These are phyloP conservation scores for Lagodon rhomboides DNA, from an alignment of 2,797 vertebrate species.

Conservation along the genomic window DNA sequence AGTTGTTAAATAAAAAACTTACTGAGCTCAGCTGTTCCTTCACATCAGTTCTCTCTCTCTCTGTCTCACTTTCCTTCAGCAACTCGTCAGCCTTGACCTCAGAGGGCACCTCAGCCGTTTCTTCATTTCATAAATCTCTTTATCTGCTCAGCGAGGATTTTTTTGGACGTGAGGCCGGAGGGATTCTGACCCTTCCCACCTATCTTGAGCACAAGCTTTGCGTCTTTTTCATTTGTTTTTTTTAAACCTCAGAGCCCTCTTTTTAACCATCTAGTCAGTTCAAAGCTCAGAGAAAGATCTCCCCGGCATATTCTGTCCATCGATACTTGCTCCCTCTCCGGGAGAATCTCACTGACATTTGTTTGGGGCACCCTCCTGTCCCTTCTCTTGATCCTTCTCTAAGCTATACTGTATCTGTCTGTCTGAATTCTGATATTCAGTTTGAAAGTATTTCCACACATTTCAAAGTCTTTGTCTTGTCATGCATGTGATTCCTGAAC, in stretches of 20 bases:
- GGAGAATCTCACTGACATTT: neutral
- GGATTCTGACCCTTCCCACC: neutral
- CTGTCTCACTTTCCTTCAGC: neutral
- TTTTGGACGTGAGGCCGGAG: neutral
- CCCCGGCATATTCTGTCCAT: neutral
- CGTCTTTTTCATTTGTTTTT: neutral
- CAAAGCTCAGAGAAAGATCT: neutral
- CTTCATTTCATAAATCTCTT: slow-evolving; percentile 6
- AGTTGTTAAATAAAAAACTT: neutral
- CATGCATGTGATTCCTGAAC: neutral
- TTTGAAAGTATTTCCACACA: slow-evolving; percentile 4
- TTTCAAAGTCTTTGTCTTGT: slow-evolving; percentile 2
- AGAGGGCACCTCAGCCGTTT: neutral
- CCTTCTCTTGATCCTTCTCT: neutral
- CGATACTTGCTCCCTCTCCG: neutral
- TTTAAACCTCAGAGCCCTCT: neutral
- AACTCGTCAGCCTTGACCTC: neutral
- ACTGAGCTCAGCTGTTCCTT: neutral
- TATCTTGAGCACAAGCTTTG: neutral
- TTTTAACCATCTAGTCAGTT: neutral
- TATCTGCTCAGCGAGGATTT: neutral
- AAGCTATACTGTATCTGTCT: neutral
- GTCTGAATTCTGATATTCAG: neutral
- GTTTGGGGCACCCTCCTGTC: neutral
- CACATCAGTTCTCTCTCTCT: neutral